Conservation (phyloP, 1,140 invertebrate species). For the Prorops nasuta region DNA sequence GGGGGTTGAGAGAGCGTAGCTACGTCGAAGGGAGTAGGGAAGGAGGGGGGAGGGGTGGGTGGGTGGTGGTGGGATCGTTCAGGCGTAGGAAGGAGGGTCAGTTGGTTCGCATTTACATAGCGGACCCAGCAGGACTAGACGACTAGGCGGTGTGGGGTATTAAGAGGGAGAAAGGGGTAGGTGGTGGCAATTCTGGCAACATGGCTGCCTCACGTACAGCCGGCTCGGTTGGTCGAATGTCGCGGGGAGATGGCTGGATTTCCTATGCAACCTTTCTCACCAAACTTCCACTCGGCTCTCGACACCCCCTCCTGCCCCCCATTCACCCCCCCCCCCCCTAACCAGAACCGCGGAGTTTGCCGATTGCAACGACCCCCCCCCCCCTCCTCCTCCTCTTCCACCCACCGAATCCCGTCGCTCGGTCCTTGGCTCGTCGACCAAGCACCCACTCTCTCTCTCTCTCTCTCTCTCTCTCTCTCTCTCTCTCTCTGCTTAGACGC, state of each 20-base stretch:
- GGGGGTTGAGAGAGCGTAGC: slow-evolving; percentile 5
- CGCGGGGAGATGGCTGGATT: slow-evolving; percentile 23
- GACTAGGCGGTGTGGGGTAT: slow-evolving; percentile 53
- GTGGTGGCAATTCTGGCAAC: slow-evolving; percentile 55
- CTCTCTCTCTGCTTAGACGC: slow-evolving; percentile 43
- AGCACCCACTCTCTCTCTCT: background rate
- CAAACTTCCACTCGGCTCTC: background rate
- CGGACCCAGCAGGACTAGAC: slow-evolving; percentile 55
- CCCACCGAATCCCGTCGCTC: too few species aligned
- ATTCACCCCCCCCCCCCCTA: too few species aligned
- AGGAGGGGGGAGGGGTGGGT: slow-evolving; percentile 14
- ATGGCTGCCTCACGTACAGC: slow-evolving; percentile 49
- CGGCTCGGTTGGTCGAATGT: slow-evolving; percentile 18
- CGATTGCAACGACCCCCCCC: slow-evolving; percentile 17
- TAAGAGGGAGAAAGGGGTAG: slow-evolving; percentile 52
- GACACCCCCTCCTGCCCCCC: slow-evolving; percentile 21
- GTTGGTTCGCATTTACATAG: slow-evolving; percentile 56
- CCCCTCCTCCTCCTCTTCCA: too few species aligned
- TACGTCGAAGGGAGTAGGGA: background rate
- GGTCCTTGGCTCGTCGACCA: background rate
- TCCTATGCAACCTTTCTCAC: slow-evolving; percentile 31
- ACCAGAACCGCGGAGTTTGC: too few species aligned
- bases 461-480: slow-evolving; percentile 6
- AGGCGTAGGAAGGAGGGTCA: slow-evolving; percentile 30
- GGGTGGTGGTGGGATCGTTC: slow-evolving; percentile 29